A percentile compares a stretch with the other conserved stretches of the same genome.
These are phyloP conservation scores for Eriocheir sinensis DNA, from an alignment of 1,140 invertebrate species.

Conservation along the genomic window DNA sequence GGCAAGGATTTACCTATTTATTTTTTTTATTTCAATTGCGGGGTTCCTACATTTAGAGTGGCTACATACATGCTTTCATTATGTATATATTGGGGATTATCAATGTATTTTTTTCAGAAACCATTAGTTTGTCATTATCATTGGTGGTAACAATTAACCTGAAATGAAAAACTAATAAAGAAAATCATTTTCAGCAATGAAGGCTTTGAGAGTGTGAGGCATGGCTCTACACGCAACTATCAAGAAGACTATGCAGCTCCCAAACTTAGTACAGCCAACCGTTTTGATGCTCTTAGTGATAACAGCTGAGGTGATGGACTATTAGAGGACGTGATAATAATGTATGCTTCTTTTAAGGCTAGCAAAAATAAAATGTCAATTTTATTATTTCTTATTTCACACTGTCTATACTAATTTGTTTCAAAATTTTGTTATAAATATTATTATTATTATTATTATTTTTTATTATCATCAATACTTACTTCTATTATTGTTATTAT, in stretches of 20 bases:
- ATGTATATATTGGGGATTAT: background rate
- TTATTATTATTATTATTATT: slow-evolving; percentile 28
- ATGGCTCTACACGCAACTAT: slow-evolving; percentile 64
- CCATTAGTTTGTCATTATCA: background rate
- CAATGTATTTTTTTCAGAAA: background rate
- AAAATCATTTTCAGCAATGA: slow-evolving; percentile 59
- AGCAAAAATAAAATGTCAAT: background rate
- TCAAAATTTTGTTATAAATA: background rate
- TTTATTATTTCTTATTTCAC: too few species aligned
- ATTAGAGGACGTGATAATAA: slow-evolving; percentile 50
- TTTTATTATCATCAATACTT: too few species aligned
- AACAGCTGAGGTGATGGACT: slow-evolving; percentile 70
- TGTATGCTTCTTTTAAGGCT: slow-evolving; percentile 41
- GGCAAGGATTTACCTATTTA: too few species aligned
- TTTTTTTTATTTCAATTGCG: too few species aligned
- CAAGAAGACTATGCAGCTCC: slow-evolving; percentile 69
- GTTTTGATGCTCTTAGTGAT: slow-evolving; percentile 73
- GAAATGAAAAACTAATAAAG: background rate
- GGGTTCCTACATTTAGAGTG: too few species aligned
- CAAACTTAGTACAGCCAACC: slow-evolving; percentile 71
- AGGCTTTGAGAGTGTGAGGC: slow-evolving; percentile 74
- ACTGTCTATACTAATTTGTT: too few species aligned
- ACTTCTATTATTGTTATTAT: too few species aligned
- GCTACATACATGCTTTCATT: background rate
- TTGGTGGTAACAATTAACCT: slow-evolving; percentile 46